Evolutionary conservation across 2,888 invertebrate genomes (phyloP), one percentile per base, ranked within the genome.

Genomic region (Apamea monoglypha): DNA sequence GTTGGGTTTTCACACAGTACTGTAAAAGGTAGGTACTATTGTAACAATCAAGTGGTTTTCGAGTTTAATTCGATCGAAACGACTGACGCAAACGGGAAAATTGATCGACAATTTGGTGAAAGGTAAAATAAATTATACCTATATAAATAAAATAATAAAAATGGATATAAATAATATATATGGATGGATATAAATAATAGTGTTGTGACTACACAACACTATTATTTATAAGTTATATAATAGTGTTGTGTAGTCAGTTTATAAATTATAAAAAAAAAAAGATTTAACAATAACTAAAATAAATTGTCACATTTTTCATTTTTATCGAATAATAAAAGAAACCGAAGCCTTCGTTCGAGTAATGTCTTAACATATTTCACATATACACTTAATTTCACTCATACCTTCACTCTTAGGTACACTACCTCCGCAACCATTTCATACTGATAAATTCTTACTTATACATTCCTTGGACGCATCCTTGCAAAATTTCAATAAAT

Each of bases 211-310:
- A n/a, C n/a, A n/a, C n/a, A n/a, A n/a, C n/a, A n/a, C n/a, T n/a
- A n/a, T n/a, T n/a, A n/a, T n/a, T n/a, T n/a, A n/a, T n/a, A n/a
- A n/a, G n/a, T n/a, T n/a, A n/a, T n/a, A 25, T 66, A 66, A 10
- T 36, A 64, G 12, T 66, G 64, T 32, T 12, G 64, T 64, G 14
- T n/a, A n/a, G n/a, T n/a, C n/a, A n/a, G n/a, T n/a, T n/a, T n/a
- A n/a, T n/a, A n/a, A n/a, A n/a, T n/a, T n/a, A n/a, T n/a, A n/a
- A n/a, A n/a, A n/a, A n/a, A n/a, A n/a, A n/a, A n/a, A n/a, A n/a
- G 8, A 77, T 53, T 1, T 16, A 70, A 53, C n/a, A 47, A 83
- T 71, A n/a, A n/a, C n/a, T 64, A 79, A 66, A 64, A 71, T 25
- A 73, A 68, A 74, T 50, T 36, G 16, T 12, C 16, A 29, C 21